These are phyloP conservation scores for Parnassius orleans DNA, from an alignment of 2,888 invertebrate species.

Conservation along the genomic window DNA sequence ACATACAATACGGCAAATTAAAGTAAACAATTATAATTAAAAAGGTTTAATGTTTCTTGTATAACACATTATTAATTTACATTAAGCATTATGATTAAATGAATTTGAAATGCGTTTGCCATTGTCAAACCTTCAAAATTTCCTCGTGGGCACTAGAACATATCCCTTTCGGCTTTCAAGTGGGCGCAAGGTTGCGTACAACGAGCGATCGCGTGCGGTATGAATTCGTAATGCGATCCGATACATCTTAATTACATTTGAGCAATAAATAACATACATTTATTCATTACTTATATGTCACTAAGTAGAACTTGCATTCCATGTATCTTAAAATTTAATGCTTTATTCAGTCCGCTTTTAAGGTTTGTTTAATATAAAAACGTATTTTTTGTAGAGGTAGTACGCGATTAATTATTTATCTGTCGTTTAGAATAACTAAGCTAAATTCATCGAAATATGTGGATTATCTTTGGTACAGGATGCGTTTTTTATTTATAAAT, in stretches of 20 bases:
- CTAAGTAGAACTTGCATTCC: conserved; percentile 20
- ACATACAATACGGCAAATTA: too few species aligned
- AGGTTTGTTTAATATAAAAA: neutral
- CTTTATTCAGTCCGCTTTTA: neutral
- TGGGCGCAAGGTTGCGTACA: conserved; percentile 29
- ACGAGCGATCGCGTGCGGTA: conserved; percentile 25
- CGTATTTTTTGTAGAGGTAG: too few species aligned
- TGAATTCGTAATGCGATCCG: conserved; percentile 26
- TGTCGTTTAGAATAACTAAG: too few species aligned
- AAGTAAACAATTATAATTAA: too few species aligned
- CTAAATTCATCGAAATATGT: too few species aligned
- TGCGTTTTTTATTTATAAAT: too few species aligned
- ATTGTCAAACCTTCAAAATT: conserved; percentile 13
- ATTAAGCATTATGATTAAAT: neutral
- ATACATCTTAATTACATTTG: conserved; percentile 31
- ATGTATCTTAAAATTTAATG: neutral
- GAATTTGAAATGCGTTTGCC: conserved; percentile 4
- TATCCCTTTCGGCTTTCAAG: conserved; percentile 19
- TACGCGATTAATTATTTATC: too few species aligned
- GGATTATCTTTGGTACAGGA: too few species aligned
- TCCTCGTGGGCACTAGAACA: conserved; percentile 22
- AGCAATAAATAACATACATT: conserved; percentile 26
- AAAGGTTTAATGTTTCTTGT: too few species aligned
- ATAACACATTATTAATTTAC: too few species aligned
- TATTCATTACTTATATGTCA: conserved; percentile 23